A percentile compares a stretch with the other conserved stretches of the same genome.
Evolutionary conservation across 2,797 vertebrate genomes (phyloP).

Genomic region (Semaprochilodus insignis): DNA sequence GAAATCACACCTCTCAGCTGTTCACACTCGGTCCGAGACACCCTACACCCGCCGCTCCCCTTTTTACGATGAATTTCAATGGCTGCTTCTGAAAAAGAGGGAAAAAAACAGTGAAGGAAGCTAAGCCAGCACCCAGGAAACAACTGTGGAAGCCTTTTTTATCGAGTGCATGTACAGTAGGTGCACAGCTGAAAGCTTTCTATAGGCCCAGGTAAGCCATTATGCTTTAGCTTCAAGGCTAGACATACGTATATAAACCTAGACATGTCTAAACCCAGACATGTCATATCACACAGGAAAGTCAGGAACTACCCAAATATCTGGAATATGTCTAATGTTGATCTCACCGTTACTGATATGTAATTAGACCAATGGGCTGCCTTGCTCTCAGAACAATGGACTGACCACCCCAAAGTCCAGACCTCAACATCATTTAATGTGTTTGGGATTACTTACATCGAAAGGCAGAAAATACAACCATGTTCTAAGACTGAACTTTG

Average conservation of each 20-base stretch:
- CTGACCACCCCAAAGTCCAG: no score
- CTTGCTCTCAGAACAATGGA: not conserved
- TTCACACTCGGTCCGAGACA: constrained; percentile 84
- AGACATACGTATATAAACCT: not conserved
- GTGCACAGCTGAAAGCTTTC: constrained; percentile 43
- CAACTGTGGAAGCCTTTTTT: constrained; percentile 62
- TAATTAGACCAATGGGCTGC: not conserved
- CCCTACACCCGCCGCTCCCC: constrained; percentile 77
- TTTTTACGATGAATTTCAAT: constrained; percentile 77
- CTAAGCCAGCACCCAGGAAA: constrained; percentile 59
- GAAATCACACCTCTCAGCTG: constrained; percentile 97
- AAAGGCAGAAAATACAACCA: no score
- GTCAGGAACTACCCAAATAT: no score
- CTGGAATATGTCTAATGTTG: not conserved
- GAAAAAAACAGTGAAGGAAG: constrained; percentile 48
- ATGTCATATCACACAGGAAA: not conserved
- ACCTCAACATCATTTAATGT: no score
- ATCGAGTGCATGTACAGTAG: constrained; percentile 38
- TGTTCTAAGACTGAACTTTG: no score
- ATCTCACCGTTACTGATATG: not conserved
- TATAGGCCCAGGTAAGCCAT: constrained; percentile 6
- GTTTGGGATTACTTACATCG: no score
- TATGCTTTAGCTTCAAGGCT: not conserved
- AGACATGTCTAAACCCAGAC: not conserved
- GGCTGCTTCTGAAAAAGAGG: constrained; percentile 66